Conservation (phyloP, 2,888 invertebrate species). For the Lasioglossum pauxillum region DNA sequence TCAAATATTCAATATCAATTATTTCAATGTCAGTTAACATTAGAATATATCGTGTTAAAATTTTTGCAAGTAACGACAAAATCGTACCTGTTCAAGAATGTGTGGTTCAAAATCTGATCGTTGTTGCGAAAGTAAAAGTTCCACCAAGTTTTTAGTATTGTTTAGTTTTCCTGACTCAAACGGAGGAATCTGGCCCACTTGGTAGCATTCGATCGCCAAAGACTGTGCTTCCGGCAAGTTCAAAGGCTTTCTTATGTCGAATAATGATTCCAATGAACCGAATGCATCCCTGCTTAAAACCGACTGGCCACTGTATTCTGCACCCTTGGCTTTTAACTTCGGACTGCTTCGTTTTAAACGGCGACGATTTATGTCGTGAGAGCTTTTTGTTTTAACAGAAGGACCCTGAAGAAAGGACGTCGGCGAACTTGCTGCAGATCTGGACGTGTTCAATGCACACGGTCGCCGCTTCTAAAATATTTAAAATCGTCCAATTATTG, state of each 20-base stretch:
- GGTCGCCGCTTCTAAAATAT: constrained; percentile 74
- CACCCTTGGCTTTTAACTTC: constrained; percentile 55
- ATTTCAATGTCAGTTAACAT: not conserved
- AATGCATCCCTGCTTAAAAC: constrained; percentile 71
- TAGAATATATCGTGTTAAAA: not conserved
- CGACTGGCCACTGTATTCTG: constrained; percentile 35
- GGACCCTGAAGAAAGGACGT: constrained; percentile 56
- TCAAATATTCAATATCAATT: not conserved
- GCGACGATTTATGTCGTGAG: constrained; percentile 69
- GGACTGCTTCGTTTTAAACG: constrained; percentile 59
- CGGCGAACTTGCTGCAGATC: constrained; percentile 67
- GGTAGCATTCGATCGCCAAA: constrained; percentile 38
- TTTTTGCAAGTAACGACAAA: constrained; percentile 33
- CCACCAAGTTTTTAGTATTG: constrained; percentile 28
- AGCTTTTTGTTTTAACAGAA: constrained; percentile 67
- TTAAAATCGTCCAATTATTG: too few relatives aligned
- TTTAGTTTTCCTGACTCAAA: constrained; percentile 15
- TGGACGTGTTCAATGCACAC: constrained; percentile 65
- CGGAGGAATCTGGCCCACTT: constrained; percentile 50
- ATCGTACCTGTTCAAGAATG: constrained; percentile 51
- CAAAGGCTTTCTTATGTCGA: constrained; percentile 75
- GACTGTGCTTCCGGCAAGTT: constrained; percentile 70
- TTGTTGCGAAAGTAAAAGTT: constrained; percentile 32
- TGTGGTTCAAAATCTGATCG: constrained; percentile 41
- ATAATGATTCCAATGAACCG: constrained; percentile 77